phyloP scores from a whole-genome alignment of 2,797 vertebrate genomes.

The Anableps anableps region DNA sequence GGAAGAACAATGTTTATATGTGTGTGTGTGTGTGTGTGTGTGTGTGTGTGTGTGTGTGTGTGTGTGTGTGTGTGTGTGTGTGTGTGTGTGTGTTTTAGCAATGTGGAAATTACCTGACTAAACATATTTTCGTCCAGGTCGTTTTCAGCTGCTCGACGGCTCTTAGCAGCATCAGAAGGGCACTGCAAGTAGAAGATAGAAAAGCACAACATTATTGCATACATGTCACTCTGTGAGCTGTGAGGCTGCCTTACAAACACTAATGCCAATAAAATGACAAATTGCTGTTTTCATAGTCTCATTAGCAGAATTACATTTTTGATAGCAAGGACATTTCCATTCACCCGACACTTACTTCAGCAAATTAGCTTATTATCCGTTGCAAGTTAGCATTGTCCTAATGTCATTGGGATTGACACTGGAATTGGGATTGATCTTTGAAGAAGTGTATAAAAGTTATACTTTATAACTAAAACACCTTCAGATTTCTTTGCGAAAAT shows the following conservation, averaged over 20 bases:
- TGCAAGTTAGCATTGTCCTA: not conserved
- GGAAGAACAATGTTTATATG: not conserved
- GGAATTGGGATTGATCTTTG: not conserved
- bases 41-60: not conserved
- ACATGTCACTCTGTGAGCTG: not conserved
- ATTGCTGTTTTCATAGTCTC: no score
- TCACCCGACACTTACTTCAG: not conserved
- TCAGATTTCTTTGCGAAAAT: not conserved
- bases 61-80: not conserved
- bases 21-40: not conserved
- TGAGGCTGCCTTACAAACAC: not conserved
- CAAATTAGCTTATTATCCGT: not conserved
- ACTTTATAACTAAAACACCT: not conserved
- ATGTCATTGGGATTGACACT: not conserved
- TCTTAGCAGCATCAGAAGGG: conserved; percentile 87
- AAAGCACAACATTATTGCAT: not conserved
- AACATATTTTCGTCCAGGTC: conserved; percentile 87
- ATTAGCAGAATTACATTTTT: not conserved
- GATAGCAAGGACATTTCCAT: not conserved
- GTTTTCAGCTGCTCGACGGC: conserved; percentile 89
- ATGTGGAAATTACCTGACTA: conserved; percentile 74
- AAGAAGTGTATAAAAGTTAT: not conserved
- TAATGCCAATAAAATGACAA: not conserved
- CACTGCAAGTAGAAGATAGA: conserved; percentile 80
- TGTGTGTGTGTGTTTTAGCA: not conserved